These are phyloP conservation scores for Gymnoscelis rufifasciata DNA, from an alignment of 2,888 invertebrate genomes.

Conservation along the genomic window DNA sequence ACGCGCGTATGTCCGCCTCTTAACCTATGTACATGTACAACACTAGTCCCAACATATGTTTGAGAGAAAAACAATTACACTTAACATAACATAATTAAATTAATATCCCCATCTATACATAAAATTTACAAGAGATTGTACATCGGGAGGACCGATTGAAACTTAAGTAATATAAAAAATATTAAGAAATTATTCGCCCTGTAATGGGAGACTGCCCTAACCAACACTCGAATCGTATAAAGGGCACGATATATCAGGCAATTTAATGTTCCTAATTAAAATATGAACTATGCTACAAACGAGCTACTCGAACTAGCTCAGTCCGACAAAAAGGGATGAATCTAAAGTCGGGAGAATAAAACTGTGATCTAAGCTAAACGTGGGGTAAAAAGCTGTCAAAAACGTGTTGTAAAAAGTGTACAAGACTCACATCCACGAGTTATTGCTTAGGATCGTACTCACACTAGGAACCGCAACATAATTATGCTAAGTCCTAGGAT, in stretches of 20 bases:
- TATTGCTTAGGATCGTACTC: constrained; percentile 63
- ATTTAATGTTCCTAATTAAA: constrained; percentile 22
- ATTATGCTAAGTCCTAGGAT: constrained; percentile 16
- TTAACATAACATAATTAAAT: constrained; percentile 68
- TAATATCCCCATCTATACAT: constrained; percentile 76
- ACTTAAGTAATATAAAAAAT: constrained; percentile 48
- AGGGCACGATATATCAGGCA: constrained; percentile 34
- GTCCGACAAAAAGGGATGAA: constrained; percentile 13
- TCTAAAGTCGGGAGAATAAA: constrained; percentile 13
- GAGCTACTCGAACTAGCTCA: constrained; percentile 12
- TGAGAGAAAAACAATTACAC: constrained; percentile 56
- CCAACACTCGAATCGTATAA: constrained; percentile 35
- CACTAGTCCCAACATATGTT: constrained; percentile 38
- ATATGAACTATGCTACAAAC: constrained; percentile 16
- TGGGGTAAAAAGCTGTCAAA: constrained; percentile 34
- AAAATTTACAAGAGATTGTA: constrained; percentile 75
- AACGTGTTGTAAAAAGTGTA: constrained; percentile 43
- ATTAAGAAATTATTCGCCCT: constrained; percentile 34
- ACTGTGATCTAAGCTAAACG: constrained; percentile 37
- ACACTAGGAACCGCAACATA: constrained; percentile 55
- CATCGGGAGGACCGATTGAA: constrained; percentile 56
- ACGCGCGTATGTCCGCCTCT: constrained; percentile 42
- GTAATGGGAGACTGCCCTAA: constrained; percentile 34
- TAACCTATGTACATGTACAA: constrained; percentile 35
- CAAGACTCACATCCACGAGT: constrained; percentile 68